Evolutionary conservation across 2,113 vertebrate species (phyloP), one percentile per base, ranked within the genome.

Genomic region (Syngnathoides biaculeatus): DNA sequence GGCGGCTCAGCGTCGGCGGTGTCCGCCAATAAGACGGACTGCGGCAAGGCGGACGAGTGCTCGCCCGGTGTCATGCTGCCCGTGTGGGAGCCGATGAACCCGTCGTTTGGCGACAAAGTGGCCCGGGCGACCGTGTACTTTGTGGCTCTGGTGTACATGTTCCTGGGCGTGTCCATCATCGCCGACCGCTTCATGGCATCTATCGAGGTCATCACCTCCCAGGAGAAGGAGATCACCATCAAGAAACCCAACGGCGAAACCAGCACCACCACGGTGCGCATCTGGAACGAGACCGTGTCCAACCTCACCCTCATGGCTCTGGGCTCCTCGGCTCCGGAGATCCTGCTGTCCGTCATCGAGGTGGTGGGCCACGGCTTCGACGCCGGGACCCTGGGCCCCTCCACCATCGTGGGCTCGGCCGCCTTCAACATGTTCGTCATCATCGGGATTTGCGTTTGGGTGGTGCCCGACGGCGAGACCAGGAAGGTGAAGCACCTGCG

Each of bases 361-460:
- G 73, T 90, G 14, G 38, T 99, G 89, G 97, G 97, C 72, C 97
- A 99, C 9, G 92, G 93, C 73, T 99, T 99, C 84, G 48, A 90
- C 0, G 95, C 97, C 0, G 97, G 97, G 26, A 90, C 96, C 58
- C 79, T 99, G 5, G 97, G 97, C 20, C 97, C 97, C 0, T 94
- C 96, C 85, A 99, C 97, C 17, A 99, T 99, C 0, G 97, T 99
- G 62, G 97, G 97, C 42, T 98, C 97, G 1, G 97, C 97, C 0
- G 97, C 97, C 0, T 99, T 99, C 87, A 99, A 98, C 82, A 99
- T 98, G 96, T 99, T 99, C 53, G 95, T 99, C 87, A 99, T 99
- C 84, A 98, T 99, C 0, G 97, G 96, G 0, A 53, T 99, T 26
- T 99, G 97, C 15, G 96, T 99, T 39, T 96, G 97, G 0, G 96